Base-by-base conservation (phyloP, 2,797 vertebrate species). In the Coilia nasus region DNA sequence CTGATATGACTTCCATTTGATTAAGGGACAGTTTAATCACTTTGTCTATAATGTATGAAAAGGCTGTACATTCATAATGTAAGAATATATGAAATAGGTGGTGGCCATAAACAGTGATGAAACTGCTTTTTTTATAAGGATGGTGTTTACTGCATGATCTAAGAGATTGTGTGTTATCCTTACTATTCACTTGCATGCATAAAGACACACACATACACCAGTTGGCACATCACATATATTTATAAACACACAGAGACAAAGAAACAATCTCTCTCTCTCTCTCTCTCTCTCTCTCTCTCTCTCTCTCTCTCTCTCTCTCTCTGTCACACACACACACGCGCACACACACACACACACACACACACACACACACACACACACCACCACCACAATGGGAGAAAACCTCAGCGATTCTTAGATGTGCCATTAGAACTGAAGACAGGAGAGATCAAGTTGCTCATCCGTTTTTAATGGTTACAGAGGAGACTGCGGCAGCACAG, bases 381-480 rank as follows among this genome's bases (percentile, higher is more conserved):
- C 35, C 78, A 50, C 6, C 31, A 9, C 5, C 46, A 54, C 78
- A 4, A 28, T 10, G 83, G 81, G 3, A 6, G 60, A 31, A 78
- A 78, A 78, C 71, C 71, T 44, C 44, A 11, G 47, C 57, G 83
- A 59, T 82, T 56, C 64, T 62, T 67, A 6, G 15, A 9, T 50
- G 82, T 75, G 83, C 47, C 9, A 15, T 31, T 44, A 50, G 62
- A 21, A 54, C 41, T 35, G 67, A 21, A 56, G 44, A 46, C 81
- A 23, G 64, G 83, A 41, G 67, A 78, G 71, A 87, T 90, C 88
- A 50, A 81, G 80, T 92, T 86, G 25, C 87, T 21, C 83, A 35
- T 84, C 67, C 80, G 85, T 59, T 81, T 87, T 89, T 67, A 90
- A 88, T 90, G 88, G 86, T 89, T 91, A 87, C 89, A 89, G 87